Percentiles rank a stretch among this genome's conserved stretches.
These are phyloP conservation scores for Mesocricetus auratus DNA, from an alignment of 2,113 vertebrate genomes.

Conservation along the genomic window DNA sequence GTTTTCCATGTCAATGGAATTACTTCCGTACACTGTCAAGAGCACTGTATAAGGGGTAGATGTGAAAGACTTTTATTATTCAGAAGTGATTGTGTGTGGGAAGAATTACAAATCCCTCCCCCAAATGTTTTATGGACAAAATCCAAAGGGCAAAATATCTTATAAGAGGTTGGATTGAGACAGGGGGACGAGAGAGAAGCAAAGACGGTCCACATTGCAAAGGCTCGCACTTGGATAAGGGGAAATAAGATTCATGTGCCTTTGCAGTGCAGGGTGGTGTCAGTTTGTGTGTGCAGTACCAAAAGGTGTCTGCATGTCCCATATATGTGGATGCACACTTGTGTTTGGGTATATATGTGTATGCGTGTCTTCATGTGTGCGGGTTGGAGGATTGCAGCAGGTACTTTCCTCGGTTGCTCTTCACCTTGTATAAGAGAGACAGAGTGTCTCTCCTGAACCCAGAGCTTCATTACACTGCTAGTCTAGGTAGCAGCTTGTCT, in stretches of 20 bases:
- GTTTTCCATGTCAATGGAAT: neutral
- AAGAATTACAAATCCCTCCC: neutral
- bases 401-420: too few relatives aligned
- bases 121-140: neutral
- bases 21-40: neutral
- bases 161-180: neutral
- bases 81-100: neutral
- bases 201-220: neutral
- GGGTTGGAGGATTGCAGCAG: too few relatives aligned
- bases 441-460: neutral
- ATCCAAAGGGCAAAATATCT: neutral
- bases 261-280: neutral
- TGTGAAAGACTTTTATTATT: neutral
- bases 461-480: neutral
- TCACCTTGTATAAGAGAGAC: too few relatives aligned
- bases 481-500: too few relatives aligned
- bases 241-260: neutral
- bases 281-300: too few relatives aligned
- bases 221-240: too few relatives aligned
- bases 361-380: neutral
- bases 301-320: neutral
- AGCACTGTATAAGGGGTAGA: neutral
- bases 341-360: neutral
- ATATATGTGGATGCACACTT: neutral
- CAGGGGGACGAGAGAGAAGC: neutral